Evolutionary conservation across 2,888 invertebrate species (phyloP), one percentile per base, ranked within the genome.

Genomic region (Thyatira batis): DNA sequence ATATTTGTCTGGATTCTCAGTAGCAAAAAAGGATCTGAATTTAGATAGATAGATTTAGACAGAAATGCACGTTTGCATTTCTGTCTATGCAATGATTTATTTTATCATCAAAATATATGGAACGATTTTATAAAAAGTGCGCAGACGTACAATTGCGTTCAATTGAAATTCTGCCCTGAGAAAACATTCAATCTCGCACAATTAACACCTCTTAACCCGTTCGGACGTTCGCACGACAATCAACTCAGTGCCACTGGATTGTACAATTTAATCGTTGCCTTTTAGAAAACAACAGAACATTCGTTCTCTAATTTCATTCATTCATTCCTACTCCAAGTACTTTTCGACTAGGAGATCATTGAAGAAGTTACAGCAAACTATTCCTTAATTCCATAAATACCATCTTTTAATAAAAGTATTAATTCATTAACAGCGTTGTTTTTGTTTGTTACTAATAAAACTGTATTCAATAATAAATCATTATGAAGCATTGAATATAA

Each of bases 171-270:
- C 85, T 83, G 88, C 86, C 89, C 90, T 89, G 88, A 89, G 90
- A 92, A 91, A 92, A 92, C 92, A 92, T 90, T 89, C 92, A 92
- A 92, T 92, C 92, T 89, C 89, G 82, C 80, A 85, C 92, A 92
- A 92, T 92, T 92, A 92, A 92, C 92, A 92, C 92, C 92, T 92
- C 87, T 92, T 92, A 92, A 92, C 92, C 92, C 92, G 89, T 69
- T 84, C 83, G 69, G 71, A 50, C 79, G 90, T 89, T 92, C 92
- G 88, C 92, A 92, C 92, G 92, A 77, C 89, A 90, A 92, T 92
- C 86, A 87, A 61, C 62, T 56, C 60, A 58, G 69, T 60, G 66
- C 68, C 67, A 63, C 65, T 61, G 65, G 72, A 72, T 76, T 74
- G 73, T 78, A 81, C 78, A 80, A 77, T 82, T 79, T 85, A 85